phyloP scores from a whole-genome alignment of 2,113 vertebrate species.

The Hemibagrus wyckioides region DNA sequence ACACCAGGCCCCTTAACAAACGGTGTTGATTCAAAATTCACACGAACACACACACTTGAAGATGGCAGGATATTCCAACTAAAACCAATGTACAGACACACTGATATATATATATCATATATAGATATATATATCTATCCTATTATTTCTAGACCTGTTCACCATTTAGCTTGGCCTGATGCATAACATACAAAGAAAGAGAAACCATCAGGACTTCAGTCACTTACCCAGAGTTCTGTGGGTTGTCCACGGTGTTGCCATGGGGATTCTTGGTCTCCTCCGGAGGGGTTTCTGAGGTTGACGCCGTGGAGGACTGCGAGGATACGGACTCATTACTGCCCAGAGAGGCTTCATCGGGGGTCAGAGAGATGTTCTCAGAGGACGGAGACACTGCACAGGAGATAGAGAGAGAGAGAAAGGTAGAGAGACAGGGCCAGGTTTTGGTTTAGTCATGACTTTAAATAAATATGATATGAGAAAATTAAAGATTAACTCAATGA shows the following conservation, averaged over 20 bases:
- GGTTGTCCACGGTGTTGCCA: slow-evolving; percentile 60
- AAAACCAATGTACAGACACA: not conserved
- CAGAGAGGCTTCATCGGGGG: slow-evolving; percentile 80
- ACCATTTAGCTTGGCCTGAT: not conserved
- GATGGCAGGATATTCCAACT: not conserved
- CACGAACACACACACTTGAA: not conserved
- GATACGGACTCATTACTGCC: slow-evolving; percentile 90
- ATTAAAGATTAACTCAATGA: not conserved
- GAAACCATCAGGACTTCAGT: not conserved
- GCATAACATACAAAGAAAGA: not conserved
- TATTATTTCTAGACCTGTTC: no score
- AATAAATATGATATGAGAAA: not conserved
- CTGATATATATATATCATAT: no score
- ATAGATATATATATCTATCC: no score
- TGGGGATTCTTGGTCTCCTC: slow-evolving; percentile 75
- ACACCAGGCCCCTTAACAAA: not conserved
- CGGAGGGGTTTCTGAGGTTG: slow-evolving; percentile 69
- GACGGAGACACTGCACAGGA: slow-evolving; percentile 42
- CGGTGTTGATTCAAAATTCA: not conserved
- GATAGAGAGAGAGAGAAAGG: not conserved
- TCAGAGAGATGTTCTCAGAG: slow-evolving; percentile 71
- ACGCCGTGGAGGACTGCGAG: slow-evolving; percentile 84
- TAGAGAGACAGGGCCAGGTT: not conserved
- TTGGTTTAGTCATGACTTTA: not conserved
- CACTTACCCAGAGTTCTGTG: slow-evolving; percentile 68